Evolutionary conservation across 2,113 vertebrate genomes (phyloP).

Genomic region (Takifugu flavidus): DNA sequence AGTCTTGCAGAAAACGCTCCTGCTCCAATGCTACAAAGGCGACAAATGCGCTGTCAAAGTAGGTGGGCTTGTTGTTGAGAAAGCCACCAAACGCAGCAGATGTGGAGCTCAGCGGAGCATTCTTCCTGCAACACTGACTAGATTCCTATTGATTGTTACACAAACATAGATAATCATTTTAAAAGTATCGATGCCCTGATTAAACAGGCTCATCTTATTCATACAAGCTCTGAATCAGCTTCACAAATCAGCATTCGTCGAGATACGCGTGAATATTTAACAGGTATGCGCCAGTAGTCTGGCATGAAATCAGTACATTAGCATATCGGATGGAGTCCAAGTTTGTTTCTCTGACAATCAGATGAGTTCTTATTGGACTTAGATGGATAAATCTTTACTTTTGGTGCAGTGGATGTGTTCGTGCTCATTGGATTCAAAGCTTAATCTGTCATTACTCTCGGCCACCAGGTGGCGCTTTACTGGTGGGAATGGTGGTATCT

Average conservation of each 20-base stretch:
- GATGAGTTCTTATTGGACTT: too few species aligned
- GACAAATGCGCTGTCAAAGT: background rate
- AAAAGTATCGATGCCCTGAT: constrained; percentile 15
- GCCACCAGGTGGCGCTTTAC: too few species aligned
- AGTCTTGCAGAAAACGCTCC: constrained; percentile 20
- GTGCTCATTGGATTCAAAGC: too few species aligned
- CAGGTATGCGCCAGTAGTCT: constrained; percentile 2
- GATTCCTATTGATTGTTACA: too few species aligned
- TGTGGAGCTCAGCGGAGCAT: background rate
- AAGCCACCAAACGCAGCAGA: constrained; percentile 11
- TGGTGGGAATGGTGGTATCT: too few species aligned
- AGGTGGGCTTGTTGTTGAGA: background rate
- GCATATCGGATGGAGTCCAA: background rate
- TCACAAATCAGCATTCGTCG: constrained; percentile 17
- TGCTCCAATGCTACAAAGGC: too few species aligned
- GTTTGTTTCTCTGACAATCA: constrained; percentile 5
- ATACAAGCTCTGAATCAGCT: constrained; percentile 11
- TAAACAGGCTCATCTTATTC: constrained; percentile 7
- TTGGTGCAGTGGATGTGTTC: background rate
- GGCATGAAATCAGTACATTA: constrained; percentile 2
- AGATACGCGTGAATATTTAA: constrained; percentile 19
- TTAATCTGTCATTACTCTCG: too few species aligned
- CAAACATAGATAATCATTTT: background rate
- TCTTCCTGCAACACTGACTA: background rate
- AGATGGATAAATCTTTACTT: background rate